Conservation (phyloP, 2,797 vertebrate species). For the Oreochromis grahami region DNA sequence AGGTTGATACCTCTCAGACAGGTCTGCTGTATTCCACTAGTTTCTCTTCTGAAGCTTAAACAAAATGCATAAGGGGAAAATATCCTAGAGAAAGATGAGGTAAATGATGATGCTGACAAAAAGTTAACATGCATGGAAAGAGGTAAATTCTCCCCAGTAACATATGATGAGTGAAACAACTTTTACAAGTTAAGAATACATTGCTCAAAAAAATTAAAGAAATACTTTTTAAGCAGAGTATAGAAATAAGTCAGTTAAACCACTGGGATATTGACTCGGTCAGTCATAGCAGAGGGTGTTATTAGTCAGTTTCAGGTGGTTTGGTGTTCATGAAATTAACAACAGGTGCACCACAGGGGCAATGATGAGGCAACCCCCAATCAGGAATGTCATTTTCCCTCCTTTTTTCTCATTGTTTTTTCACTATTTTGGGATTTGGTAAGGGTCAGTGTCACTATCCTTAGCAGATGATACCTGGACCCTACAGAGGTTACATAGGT, state of each 20-base stretch:
- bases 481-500: not conserved
- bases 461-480: not conserved
- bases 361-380: not conserved
- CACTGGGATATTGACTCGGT: not conserved
- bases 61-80: not conserved
- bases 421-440: not conserved
- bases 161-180: not conserved
- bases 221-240: not conserved
- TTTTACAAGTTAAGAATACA: not conserved
- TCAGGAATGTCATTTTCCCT: accelerated
- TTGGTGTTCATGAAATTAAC: not conserved
- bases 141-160: not conserved
- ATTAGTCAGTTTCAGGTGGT: not conserved
- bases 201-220: not conserved
- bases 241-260: not conserved
- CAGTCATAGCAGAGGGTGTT: not conserved
- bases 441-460: not conserved
- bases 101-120: not conserved
- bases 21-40: not conserved
- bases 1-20: not conserved
- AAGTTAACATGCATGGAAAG: not conserved
- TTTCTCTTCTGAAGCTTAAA: not conserved
- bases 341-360: not conserved
- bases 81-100: accelerated
- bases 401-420: accelerated